Percentiles rank a stretch among this genome's conserved stretches.
Evolutionary conservation across 2,888 invertebrate species (phyloP).

Genomic region (Coelopa pilipes): DNA sequence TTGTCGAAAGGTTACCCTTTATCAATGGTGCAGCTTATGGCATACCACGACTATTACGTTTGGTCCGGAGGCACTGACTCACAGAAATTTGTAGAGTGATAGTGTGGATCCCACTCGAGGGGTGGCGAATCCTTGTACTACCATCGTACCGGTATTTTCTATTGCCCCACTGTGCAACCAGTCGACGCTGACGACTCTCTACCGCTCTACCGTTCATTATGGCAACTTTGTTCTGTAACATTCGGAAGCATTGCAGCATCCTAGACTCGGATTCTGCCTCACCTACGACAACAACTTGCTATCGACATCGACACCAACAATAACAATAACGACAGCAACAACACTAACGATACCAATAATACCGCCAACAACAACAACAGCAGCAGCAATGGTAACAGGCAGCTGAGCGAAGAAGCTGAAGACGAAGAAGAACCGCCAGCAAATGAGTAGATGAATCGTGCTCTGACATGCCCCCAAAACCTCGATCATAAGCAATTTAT

Average conservation of each 20-base stretch:
- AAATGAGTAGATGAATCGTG: constrained; percentile 38
- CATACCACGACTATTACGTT: no score
- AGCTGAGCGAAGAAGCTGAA: neutral
- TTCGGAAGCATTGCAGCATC: constrained; percentile 34
- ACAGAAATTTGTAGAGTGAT: no score
- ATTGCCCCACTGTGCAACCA: constrained; percentile 23
- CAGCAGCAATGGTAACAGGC: neutral
- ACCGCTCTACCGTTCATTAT: constrained; percentile 26
- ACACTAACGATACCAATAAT: neutral
- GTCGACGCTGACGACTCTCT: constrained; percentile 18
- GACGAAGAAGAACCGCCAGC: neutral
- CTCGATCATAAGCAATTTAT: constrained; percentile 35
- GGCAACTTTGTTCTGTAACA: constrained; percentile 31
- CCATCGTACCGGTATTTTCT: neutral
- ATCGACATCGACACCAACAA: neutral
- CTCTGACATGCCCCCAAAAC: constrained; percentile 38
- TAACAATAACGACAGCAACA: constrained; percentile 16
- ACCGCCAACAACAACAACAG: neutral
- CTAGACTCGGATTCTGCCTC: neutral
- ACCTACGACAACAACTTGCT: constrained; percentile 2
- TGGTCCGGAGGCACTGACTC: no score
- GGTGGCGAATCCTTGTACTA: no score
- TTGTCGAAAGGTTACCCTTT: no score
- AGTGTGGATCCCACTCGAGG: no score
- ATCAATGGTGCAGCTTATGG: no score